phyloP scores from a whole-genome alignment of 1,140 invertebrate genomes.

The Epicauta chinensis region DNA sequence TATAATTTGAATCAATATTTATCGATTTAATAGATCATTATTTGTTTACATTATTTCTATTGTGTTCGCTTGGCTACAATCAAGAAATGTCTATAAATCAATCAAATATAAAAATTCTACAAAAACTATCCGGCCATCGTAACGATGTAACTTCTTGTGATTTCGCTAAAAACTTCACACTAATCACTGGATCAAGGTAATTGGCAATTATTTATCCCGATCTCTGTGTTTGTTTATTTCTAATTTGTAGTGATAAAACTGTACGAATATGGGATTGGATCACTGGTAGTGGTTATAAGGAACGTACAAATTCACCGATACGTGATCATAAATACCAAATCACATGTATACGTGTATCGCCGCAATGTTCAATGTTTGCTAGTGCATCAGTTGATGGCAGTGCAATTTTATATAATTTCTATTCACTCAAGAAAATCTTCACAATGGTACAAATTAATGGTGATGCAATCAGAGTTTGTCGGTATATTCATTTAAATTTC shows the following conservation, averaged over 20 bases:
- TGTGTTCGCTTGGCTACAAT: too few species aligned
- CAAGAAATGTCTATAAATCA: slow-evolving; percentile 27
- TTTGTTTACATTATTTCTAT: too few species aligned
- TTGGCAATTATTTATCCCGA: slow-evolving; percentile 12
- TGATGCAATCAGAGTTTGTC: slow-evolving; percentile 56
- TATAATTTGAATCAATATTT: too few species aligned
- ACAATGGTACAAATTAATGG: slow-evolving; percentile 60
- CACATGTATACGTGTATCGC: slow-evolving; percentile 61
- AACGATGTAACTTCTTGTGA: slow-evolving; percentile 62
- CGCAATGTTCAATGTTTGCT: slow-evolving; percentile 62
- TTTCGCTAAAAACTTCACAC: slow-evolving; percentile 52
- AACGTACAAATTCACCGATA: slow-evolving; percentile 51
- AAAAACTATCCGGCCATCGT: slow-evolving; percentile 50
- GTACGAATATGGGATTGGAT: slow-evolving; percentile 59
- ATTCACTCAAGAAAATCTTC: slow-evolving; percentile 54
- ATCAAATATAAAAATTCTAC: slow-evolving; percentile 43
- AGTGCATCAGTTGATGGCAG: slow-evolving; percentile 68
- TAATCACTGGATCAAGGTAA: slow-evolving; percentile 60
- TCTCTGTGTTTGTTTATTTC: slow-evolving; percentile 3
- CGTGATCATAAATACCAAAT: slow-evolving; percentile 61
- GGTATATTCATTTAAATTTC: slow-evolving; percentile 38
- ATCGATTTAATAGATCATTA: too few species aligned
- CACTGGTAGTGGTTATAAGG: slow-evolving; percentile 49
- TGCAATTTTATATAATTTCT: slow-evolving; percentile 63
- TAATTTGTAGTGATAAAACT: slow-evolving; percentile 55